Conservation (phyloP, 2,888 invertebrate species). For the Meghimatium bilineatum region DNA sequence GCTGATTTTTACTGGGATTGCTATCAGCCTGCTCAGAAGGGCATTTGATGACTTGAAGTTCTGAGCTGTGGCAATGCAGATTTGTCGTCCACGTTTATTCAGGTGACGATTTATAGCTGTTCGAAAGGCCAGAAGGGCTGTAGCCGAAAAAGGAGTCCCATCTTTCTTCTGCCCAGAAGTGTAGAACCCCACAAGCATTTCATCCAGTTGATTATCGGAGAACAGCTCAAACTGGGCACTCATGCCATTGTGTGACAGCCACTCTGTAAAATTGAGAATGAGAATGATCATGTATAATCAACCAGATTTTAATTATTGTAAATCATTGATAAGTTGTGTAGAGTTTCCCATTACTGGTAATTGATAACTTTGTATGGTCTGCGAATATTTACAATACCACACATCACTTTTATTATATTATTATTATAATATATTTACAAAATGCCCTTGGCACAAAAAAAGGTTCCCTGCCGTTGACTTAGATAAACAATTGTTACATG, state of each 20-base stretch:
- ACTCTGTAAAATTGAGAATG: constrained; percentile 23
- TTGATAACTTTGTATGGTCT: too few species aligned
- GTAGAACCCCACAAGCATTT: constrained; percentile 40
- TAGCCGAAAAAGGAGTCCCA: constrained; percentile 43
- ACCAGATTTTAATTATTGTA: too few species aligned
- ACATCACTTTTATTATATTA: too few species aligned
- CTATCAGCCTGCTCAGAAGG: constrained; percentile 26
- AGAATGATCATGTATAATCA: not conserved
- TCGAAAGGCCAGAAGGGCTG: constrained; percentile 44
- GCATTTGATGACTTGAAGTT: constrained; percentile 43
- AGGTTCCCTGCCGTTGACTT: too few species aligned
- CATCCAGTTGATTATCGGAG: constrained; percentile 28
- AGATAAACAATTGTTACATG: too few species aligned
- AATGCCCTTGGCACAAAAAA: too few species aligned
- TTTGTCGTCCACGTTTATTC: constrained; percentile 17
- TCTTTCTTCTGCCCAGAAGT: constrained; percentile 46
- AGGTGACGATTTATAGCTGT: constrained; percentile 42
- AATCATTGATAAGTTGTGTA: too few species aligned
- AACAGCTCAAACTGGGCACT: constrained; percentile 36
- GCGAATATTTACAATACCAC: too few species aligned
- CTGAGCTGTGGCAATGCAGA: constrained; percentile 40
- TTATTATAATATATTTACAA: too few species aligned
- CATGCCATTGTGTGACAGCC: constrained; percentile 36
- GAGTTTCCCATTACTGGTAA: too few species aligned
- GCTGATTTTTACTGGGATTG: constrained; percentile 16